These are phyloP conservation scores for Leucopsar rothschildi DNA, from an alignment of 2,113 vertebrate species.

Conservation along the genomic window DNA sequence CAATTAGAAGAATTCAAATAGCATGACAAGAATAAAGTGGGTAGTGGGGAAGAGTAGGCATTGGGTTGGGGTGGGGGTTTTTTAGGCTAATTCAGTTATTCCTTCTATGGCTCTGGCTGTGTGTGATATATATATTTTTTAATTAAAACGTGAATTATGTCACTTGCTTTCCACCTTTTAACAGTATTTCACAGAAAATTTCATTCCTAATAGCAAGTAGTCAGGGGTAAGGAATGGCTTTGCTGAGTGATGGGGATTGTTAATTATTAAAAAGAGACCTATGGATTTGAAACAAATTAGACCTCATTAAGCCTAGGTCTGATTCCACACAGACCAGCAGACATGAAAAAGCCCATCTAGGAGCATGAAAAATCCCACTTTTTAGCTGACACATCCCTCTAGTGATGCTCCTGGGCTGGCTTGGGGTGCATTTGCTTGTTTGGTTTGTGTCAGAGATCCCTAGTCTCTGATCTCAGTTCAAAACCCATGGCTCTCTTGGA, in stretches of 20 bases:
- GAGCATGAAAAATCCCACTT: background rate
- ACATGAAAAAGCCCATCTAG: background rate
- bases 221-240: slow-evolving; percentile 44
- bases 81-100: background rate
- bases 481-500: background rate
- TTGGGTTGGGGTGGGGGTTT: background rate
- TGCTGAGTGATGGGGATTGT: slow-evolving; percentile 32
- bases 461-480: background rate
- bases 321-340: background rate
- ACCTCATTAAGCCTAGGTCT: slow-evolving; percentile 34
- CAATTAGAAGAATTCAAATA: slow-evolving; percentile 2
- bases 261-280: slow-evolving; percentile 63
- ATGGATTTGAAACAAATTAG: slow-evolving; percentile 61
- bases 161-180: slow-evolving; percentile 50
- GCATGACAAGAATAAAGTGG: slow-evolving; percentile 4
- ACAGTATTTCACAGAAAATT: slow-evolving; percentile 56
- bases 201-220: slow-evolving; percentile 52
- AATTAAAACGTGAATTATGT: slow-evolving; percentile 63
- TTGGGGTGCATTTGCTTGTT: background rate
- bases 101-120: background rate
- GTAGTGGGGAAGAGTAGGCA: background rate
- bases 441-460: background rate
- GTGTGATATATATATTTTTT: slow-evolving; percentile 39
- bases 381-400: background rate
- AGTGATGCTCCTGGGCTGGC: background rate